Base-by-base conservation (phyloP, 2,113 vertebrate genomes). In the Hippoglossus stenolepis region DNA sequence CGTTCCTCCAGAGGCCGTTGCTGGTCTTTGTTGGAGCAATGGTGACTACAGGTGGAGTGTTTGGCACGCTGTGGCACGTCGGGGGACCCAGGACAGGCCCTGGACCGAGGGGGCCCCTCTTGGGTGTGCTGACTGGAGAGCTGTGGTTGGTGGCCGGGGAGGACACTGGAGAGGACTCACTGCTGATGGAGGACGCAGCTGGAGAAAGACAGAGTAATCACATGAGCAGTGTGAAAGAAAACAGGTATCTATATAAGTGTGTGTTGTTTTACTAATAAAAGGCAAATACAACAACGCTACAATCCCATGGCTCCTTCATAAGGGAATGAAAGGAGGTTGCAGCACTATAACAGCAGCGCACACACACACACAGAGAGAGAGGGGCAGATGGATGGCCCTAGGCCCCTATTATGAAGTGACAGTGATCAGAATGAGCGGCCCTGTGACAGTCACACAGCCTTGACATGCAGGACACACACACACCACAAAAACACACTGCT, bases 131-230 rank as follows among this genome's bases (percentile, higher is more conserved):
- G 91, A 98, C 97, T 0, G 98, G 98, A 70, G 98, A 99, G 89
- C 97, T 98, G 95, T 99, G 98, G 91, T 99, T 99, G 90, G 98
- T 98, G 91, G 97, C 98, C 0, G 98, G 98, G 0, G 98, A 99
- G 24, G 98, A 98, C 85, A 98, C 97, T 0, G 97, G 98, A 45
- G 97, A 99, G 0, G 98, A 98, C 88, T 99, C 98, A 12, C 96
- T 99, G 95, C 97, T 99, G 94, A 99, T 97, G 11, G 98, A 99
- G 53, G 98, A 99, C 3, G 96, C 97, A 96, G 93, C 66, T 83
- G 88, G 64, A 79, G 11, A 14, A 67, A 66, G 70, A 87, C 38
- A 82, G 21, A 70, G 31, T 6, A 59, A 54, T 6, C 11, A 35
- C 35, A 79, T 70, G 21, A 77, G 43, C 45, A 57, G 0, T 31